A percentile compares a stretch with the other conserved stretches of the same genome.
These are phyloP conservation scores for Iguana delicatissima DNA, from an alignment of 2,797 vertebrate species.

Conservation along the genomic window DNA sequence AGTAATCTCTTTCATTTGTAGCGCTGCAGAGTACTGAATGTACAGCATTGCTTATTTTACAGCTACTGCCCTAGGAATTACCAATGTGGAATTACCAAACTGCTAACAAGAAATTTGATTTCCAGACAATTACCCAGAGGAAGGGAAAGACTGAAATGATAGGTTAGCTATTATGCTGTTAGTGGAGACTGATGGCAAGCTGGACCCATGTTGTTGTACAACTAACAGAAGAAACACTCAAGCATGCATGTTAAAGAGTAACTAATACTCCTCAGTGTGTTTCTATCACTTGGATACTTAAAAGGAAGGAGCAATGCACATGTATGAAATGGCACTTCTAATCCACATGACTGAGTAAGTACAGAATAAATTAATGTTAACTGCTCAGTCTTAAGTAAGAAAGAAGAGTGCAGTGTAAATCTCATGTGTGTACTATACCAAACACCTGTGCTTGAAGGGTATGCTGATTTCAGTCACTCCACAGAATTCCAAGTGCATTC, in stretches of 20 bases:
- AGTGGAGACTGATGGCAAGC: neutral
- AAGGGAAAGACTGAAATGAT: fast-evolving
- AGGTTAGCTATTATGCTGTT: neutral
- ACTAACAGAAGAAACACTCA: neutral
- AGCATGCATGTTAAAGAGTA: neutral
- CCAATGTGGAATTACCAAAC: neutral
- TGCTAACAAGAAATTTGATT: constrained; percentile 9
- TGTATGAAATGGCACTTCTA: neutral
- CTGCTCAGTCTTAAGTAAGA: constrained; percentile 15
- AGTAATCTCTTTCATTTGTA: constrained; percentile 34
- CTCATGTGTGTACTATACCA: neutral
- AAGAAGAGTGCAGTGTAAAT: too few species aligned
- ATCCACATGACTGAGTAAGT: neutral
- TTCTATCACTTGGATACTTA: neutral
- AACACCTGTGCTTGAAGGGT: neutral
- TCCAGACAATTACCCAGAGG: neutral
- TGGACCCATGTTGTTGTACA: neutral
- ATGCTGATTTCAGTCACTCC: neutral
- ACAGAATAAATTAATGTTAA: neutral
- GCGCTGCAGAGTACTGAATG: neutral
- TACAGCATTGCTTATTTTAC: constrained; percentile 9
- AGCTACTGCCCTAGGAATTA: constrained; percentile 4
- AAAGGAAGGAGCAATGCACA: neutral
- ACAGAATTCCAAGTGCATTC: neutral
- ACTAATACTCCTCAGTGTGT: neutral